Base-by-base conservation (phyloP, 2,113 vertebrate species). In the Panurus biarmicus region DNA sequence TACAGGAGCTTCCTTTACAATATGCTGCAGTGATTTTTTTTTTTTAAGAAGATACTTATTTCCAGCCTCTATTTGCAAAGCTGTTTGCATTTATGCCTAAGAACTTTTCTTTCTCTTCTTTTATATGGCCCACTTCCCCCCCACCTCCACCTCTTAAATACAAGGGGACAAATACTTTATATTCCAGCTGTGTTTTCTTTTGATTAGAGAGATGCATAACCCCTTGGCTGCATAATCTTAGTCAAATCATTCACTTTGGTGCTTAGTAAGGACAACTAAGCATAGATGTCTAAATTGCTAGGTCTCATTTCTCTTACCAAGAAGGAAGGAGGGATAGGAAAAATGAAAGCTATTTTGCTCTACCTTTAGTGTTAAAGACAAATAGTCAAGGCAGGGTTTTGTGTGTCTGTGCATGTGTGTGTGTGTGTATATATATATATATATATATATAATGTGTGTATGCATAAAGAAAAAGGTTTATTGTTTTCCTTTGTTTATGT, bases 1-100 rank as follows among this genome's bases (percentile, higher is more conserved):
- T 92, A 26, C 66, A 57, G 85, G 91, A 81, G 92, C 93, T 95
- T 91, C 91, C 88, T 93, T 96, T 83, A 83, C 89, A 90, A 65
- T 40, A 62, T 92, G 92, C 83, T 87, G 87, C 91, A 92, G 58
- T 82, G 65, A 86, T 85, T 95, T 79, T 76, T 75, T 67, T 50
- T 66, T 75, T 80, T 80, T 93, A 88, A 84, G 57, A 73, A 65
- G 90, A 78, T 69, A 29, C 85, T 84, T 64, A 84, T 91, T 87
- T 78, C 50, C 84, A 87, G 72, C 50, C 53, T 64, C 79, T 60
- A 1, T 81, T 87, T 90, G 79, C 51, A 90, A 93, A 94, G 47
- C 62, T 28, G 9, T 85, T 85, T 91, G 77, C 28, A 5, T 92
- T 92, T 81, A 62, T 58, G 35, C 66, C 75, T 53, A 73, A 12